Percentiles rank a stretch among this genome's conserved stretches.
Evolutionary conservation across 2,797 vertebrate genomes (phyloP).

Genomic region (Emydoidea blandingii): DNA sequence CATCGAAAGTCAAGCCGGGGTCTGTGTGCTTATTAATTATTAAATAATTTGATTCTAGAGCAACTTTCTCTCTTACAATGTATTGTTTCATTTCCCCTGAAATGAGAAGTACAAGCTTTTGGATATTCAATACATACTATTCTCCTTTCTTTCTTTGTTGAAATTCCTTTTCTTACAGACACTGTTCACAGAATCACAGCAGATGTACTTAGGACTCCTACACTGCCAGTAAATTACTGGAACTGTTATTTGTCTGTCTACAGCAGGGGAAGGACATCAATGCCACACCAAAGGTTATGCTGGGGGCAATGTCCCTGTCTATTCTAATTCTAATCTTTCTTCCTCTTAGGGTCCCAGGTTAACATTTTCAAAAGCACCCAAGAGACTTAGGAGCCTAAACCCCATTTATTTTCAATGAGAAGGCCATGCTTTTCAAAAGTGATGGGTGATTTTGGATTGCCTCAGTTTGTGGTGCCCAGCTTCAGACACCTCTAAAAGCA

Average conservation of each 20-base stretch:
- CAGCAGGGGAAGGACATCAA: background rate
- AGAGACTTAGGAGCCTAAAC: background rate
- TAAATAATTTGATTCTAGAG: background rate
- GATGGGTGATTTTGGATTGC: background rate
- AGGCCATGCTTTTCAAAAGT: background rate
- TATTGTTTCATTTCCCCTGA: background rate
- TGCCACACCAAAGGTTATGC: background rate
- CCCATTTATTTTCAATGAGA: background rate
- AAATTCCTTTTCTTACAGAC: background rate
- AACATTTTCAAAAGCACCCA: accelerated
- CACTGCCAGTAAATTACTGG: background rate
- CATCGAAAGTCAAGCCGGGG: background rate
- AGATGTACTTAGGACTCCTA: background rate
- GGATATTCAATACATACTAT: background rate
- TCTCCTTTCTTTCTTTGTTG: background rate
- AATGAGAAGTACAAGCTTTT: background rate
- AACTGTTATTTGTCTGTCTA: background rate
- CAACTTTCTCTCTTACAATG: background rate
- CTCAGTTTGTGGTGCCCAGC: background rate
- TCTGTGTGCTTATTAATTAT: background rate
- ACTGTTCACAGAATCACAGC: background rate
- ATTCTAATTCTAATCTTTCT: background rate
- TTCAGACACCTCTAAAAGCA: background rate
- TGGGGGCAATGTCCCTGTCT: background rate
- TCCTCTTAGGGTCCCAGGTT: background rate